phyloP scores from a whole-genome alignment of 23 tunicate species.

The Clavelina lepadiformis region DNA sequence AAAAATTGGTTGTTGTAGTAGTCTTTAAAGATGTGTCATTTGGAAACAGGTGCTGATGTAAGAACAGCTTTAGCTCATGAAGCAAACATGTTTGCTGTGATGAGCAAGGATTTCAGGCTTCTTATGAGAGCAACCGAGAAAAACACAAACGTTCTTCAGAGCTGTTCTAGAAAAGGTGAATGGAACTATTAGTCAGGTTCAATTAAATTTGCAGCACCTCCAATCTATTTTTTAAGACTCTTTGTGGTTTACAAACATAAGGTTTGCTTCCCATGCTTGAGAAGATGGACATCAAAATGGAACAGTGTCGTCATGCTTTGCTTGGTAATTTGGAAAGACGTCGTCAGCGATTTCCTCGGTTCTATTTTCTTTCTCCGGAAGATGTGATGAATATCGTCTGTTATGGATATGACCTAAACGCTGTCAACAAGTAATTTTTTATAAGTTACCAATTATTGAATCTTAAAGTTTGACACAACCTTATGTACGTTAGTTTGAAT shows the following conservation, averaged over 20 bases:
- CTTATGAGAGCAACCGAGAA: constrained; percentile 93
- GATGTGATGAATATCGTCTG: constrained; percentile 92
- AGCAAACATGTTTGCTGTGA: constrained; percentile 94
- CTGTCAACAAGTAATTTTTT: constrained; percentile 78
- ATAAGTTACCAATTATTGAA: too few relatives aligned
- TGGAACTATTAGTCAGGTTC: background rate
- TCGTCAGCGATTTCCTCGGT: constrained; percentile 79
- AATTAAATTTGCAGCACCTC: background rate
- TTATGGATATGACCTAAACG: constrained; percentile 77
- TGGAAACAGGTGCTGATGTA: constrained; percentile 89
- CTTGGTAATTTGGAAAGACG: constrained; percentile 91
- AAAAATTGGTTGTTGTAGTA: background rate
- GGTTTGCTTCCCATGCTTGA: constrained; percentile 84
- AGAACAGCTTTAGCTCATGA: constrained; percentile 87
- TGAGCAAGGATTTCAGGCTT: constrained; percentile 86
- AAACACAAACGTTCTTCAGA: constrained; percentile 86
- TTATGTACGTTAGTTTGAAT: too few relatives aligned
- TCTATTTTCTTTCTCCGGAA: constrained; percentile 88
- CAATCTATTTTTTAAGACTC: too few relatives aligned
- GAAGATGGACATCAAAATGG: constrained; percentile 88
- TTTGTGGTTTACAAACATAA: too few relatives aligned
- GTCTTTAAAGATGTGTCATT: too few relatives aligned
- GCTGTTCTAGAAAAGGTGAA: constrained; percentile 91
- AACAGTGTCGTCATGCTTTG: constrained; percentile 86
- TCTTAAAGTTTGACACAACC: too few relatives aligned